Percentiles rank a stretch among this genome's conserved stretches.
Conservation (phyloP, 2,888 invertebrate species). For the Eristalis tenax region DNA sequence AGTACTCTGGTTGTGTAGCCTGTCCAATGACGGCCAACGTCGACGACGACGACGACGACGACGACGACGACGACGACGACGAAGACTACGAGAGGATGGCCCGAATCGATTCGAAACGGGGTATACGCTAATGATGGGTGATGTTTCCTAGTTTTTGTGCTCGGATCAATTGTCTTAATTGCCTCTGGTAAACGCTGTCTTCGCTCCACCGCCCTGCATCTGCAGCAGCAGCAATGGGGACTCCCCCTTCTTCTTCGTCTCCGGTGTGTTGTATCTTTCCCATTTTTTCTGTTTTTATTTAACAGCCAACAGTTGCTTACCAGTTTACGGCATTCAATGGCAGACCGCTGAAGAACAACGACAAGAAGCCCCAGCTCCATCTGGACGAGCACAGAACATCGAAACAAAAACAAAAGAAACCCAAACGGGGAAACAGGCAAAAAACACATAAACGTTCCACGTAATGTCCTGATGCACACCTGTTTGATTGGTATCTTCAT, state of each 20-base stretch:
- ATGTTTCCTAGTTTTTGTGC: slow-evolving; percentile 72
- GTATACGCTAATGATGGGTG: slow-evolving; percentile 72
- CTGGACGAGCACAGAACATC: slow-evolving; percentile 7
- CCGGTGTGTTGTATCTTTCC: neutral
- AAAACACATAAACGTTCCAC: slow-evolving; percentile 61
- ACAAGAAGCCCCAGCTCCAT: slow-evolving; percentile 19
- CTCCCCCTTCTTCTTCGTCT: neutral
- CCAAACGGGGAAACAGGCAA: neutral
- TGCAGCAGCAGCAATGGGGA: neutral
- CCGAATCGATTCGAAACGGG: slow-evolving; percentile 71
- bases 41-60: neutral
- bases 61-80: too few relatives aligned
- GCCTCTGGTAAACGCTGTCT: slow-evolving; percentile 71
- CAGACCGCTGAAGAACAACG: slow-evolving; percentile 17
- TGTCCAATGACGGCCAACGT: slow-evolving; percentile 49
- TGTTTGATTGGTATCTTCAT: slow-evolving; percentile 72
- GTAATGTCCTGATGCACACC: slow-evolving; percentile 72
- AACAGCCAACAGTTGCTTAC: slow-evolving; percentile 54
- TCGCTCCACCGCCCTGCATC: slow-evolving; percentile 24
- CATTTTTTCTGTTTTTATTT: slow-evolving; percentile 55
- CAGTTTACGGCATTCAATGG: slow-evolving; percentile 16
- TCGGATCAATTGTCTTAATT: slow-evolving; percentile 72
- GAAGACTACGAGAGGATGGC: slow-evolving; percentile 22
- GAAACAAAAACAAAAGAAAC: slow-evolving; percentile 5
- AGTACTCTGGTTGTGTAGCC: slow-evolving; percentile 31